Evolutionary conservation across 2,797 vertebrate species (phyloP).

Genomic region (Sebastes baramenuke): DNA sequence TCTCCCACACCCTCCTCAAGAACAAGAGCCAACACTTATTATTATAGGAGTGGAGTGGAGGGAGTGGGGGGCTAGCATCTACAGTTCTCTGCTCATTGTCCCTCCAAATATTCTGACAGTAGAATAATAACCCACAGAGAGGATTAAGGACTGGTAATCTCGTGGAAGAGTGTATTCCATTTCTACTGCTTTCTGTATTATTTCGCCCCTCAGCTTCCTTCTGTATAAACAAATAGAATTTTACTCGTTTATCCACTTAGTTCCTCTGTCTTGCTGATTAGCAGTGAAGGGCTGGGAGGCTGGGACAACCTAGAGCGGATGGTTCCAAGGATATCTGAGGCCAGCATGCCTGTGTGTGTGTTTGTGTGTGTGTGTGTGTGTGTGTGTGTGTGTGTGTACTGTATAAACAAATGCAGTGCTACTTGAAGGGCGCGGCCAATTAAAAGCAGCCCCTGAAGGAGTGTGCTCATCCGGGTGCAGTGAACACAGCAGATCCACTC

Average conservation of each 20-base stretch:
- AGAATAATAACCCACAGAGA: conserved; percentile 66
- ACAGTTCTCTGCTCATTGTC: conserved; percentile 43
- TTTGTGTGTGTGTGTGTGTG: background rate
- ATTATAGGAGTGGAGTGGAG: background rate
- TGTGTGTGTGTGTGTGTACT: conserved; percentile 6
- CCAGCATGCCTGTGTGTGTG: conserved; percentile 20
- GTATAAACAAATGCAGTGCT: conserved; percentile 60
- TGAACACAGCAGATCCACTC: conserved; percentile 55
- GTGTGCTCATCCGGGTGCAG: conserved; percentile 70
- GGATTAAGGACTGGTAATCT: conserved; percentile 69
- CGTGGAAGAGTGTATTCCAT: conserved; percentile 53
- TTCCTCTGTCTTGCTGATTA: conserved; percentile 66
- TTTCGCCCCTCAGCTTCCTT: conserved; percentile 50
- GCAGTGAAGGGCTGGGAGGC: conserved; percentile 56
- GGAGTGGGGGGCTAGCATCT: background rate
- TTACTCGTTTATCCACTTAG: conserved; percentile 68
- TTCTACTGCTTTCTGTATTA: conserved; percentile 38
- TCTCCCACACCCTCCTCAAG: conserved; percentile 25
- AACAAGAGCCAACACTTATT: conserved; percentile 15
- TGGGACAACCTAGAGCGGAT: conserved; percentile 61
- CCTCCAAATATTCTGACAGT: conserved; percentile 55
- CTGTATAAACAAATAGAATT: conserved; percentile 65
- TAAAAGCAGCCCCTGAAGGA: conserved; percentile 67
- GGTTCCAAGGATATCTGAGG: conserved; percentile 67
- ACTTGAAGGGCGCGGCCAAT: conserved; percentile 68